Evolutionary conservation across 2,888 invertebrate genomes (phyloP).

Genomic region (Rhingia rostrata): DNA sequence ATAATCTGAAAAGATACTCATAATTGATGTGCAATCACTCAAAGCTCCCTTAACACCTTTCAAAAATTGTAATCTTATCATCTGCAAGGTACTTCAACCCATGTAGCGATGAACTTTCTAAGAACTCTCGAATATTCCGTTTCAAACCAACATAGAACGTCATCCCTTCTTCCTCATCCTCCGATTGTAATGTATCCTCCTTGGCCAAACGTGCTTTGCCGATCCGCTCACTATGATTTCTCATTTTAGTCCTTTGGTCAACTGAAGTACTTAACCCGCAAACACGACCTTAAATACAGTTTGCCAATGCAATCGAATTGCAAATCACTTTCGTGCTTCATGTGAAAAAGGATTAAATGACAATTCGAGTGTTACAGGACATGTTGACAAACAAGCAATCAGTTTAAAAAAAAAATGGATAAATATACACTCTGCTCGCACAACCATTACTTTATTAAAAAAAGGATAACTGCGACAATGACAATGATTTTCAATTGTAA

Average conservation of each 20-base stretch:
- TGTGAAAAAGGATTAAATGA: constrained; percentile 1
- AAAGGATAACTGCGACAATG: constrained; percentile 24
- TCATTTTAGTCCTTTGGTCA: constrained; percentile 27
- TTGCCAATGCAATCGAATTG: constrained; percentile 28
- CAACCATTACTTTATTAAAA: constrained; percentile 61
- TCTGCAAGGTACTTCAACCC: constrained; percentile 90
- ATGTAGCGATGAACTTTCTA: constrained; percentile 88
- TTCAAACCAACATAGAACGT: constrained; percentile 65
- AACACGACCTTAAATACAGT: constrained; percentile 42
- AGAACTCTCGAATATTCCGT: constrained; percentile 85
- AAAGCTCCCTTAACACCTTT: constrained; percentile 76
- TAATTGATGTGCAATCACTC: no score
- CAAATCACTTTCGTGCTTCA: constrained; percentile 18
- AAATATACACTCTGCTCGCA: constrained; percentile 54
- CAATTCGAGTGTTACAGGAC: constrained; percentile 11
- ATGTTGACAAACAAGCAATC: constrained; percentile 64
- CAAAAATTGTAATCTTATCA: constrained; percentile 79
- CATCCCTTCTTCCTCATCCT: constrained; percentile 10
- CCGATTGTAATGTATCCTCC: not conserved
- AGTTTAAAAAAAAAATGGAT: constrained; percentile 38
- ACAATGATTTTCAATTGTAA: constrained; percentile 33
- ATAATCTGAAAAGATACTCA: constrained; percentile 84
- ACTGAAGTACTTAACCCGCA: constrained; percentile 5
- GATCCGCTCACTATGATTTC: not conserved
- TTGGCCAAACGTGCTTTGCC: not conserved